phyloP scores from a whole-genome alignment of 2,797 vertebrate genomes.

The Gymnoscopelus microlampas region DNA sequence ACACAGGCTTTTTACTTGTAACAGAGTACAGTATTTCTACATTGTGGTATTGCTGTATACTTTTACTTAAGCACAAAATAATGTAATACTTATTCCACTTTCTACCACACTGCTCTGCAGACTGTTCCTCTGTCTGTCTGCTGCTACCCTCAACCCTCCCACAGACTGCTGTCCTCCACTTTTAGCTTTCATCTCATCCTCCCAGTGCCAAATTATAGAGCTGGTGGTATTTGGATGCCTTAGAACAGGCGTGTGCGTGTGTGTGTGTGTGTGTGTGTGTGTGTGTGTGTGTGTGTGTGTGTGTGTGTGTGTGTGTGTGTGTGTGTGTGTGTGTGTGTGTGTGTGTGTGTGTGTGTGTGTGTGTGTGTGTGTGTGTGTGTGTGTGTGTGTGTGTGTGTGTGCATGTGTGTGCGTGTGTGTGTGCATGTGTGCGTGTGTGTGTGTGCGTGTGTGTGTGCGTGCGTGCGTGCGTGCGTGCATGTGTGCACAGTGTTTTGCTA shows the following conservation, averaged over 20 bases:
- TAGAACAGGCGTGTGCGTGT: constrained; percentile 3
- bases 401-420: constrained; percentile 4
- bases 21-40: too few species aligned
- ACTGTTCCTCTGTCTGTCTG: constrained; percentile 65
- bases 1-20: too few species aligned
- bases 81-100: background rate
- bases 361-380: too few species aligned
- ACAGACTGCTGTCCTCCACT: constrained; percentile 56
- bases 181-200: constrained; percentile 57
- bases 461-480: too few species aligned
- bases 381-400: background rate
- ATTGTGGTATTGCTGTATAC: too few species aligned
- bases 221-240: constrained; percentile 36
- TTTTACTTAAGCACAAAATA: too few species aligned
- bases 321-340: background rate
- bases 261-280: background rate
- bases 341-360: background rate
- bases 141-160: constrained; percentile 58
- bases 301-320: too few species aligned
- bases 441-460: too few species aligned
- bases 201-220: constrained; percentile 34
- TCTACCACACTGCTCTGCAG: constrained; percentile 45
- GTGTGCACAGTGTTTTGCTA: too few species aligned
- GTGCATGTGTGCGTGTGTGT: background rate
- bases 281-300: background rate